Base-by-base conservation (phyloP, 2,888 invertebrate genomes). In the Hyles lineata region DNA sequence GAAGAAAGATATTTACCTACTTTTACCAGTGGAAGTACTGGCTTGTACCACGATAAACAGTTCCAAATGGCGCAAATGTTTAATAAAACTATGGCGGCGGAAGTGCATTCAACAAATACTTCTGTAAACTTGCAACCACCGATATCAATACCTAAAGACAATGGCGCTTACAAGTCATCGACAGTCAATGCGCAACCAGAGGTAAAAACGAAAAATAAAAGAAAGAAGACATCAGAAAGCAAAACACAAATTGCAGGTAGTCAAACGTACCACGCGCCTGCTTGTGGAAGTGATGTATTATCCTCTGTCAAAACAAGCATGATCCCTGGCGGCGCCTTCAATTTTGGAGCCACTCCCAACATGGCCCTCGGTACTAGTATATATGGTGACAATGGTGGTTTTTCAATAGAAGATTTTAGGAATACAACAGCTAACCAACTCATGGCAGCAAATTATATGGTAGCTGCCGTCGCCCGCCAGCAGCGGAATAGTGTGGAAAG, bases 261-360 rank as follows among this genome's bases (percentile, higher is more conserved):
- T 74, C 93, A 92, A 77, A 78, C 85, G n/a, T 93, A 91, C 76
- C 92, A 97, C 79, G 95, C 96, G 17, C 85, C 97, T 70, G 96
- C 97, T 81, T 96, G 97, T 70, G 93, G 96, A 6, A 85, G 85
- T 6, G 93, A 93, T 74, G 90, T 92, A 29, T 75, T 93, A 61
- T 88, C 92, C 2, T 89, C 93, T 3, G 92, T 91, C 0, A 94
- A 93, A 77, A 82, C 88, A 0, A 96, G 96, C 80, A 96, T 97
- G 85, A 97, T 98, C 77, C 96, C 98, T 9, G 96, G 97, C 35
- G 97, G 97, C 90, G 97, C 98, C 71, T 98, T 98, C 82, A 98
- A 98, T 87, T 98, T 98, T 84, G 97, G 97, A 23, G 95, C 97
- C 5, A 94, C 97, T 0, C 95, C 96, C 5, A 95, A 96, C 74